These are phyloP conservation scores for Cheilosia vernalis DNA, from an alignment of 2,888 invertebrate genomes.

Conservation along the genomic window DNA sequence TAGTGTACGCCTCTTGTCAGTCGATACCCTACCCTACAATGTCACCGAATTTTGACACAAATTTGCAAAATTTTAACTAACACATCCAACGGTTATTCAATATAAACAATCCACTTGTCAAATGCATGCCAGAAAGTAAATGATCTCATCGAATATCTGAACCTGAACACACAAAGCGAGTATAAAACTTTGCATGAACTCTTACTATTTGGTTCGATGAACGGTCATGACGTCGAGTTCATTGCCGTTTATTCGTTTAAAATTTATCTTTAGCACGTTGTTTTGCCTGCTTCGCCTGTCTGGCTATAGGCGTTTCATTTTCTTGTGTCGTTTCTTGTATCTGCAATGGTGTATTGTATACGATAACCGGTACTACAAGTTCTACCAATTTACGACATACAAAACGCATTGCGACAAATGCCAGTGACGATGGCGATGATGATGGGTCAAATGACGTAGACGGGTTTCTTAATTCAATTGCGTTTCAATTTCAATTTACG, in stretches of 20 bases:
- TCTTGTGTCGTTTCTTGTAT: conserved; percentile 3
- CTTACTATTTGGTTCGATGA: conserved; percentile 37
- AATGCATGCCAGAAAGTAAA: background rate
- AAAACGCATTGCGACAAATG: conserved; percentile 52
- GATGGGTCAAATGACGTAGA: conserved; percentile 23
- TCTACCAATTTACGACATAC: background rate
- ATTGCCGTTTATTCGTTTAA: conserved; percentile 41
- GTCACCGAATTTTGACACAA: background rate
- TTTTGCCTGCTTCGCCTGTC: background rate
- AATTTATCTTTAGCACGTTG: conserved; percentile 31
- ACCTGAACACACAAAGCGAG: background rate
- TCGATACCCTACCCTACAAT: too few species aligned
- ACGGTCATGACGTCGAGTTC: conserved; percentile 39
- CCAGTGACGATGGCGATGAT: conserved; percentile 22
- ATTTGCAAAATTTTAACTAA: background rate
- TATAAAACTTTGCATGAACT: conserved; percentile 21
- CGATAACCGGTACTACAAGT: conserved; percentile 10
- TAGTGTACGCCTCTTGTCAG: too few species aligned
- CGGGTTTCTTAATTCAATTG: conserved; percentile 28
- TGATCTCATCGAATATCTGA: conserved; percentile 3
- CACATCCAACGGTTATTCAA: background rate
- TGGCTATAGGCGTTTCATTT: background rate
- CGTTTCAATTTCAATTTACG: conserved; percentile 15
- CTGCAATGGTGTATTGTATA: conserved; percentile 1
- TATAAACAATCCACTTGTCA: background rate